Evolutionary conservation across 2,888 invertebrate genomes (phyloP).

Genomic region (Apeira syringaria): DNA sequence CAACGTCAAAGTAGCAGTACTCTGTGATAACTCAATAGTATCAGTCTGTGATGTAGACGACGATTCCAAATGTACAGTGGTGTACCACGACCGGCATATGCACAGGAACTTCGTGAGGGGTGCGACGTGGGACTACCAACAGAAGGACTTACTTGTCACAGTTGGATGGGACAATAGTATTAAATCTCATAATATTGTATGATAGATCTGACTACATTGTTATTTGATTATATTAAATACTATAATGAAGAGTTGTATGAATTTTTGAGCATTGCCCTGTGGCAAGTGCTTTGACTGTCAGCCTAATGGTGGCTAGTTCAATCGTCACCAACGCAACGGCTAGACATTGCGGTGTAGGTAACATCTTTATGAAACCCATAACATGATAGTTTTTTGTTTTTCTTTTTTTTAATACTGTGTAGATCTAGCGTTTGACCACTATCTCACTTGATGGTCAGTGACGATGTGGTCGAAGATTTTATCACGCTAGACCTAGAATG

Average conservation of each 20-base stretch:
- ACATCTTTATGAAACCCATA: too few relatives aligned
- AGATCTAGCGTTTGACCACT: too few relatives aligned
- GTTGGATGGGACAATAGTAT: constrained; percentile 84
- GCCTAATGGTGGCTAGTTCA: too few relatives aligned
- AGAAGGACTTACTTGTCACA: constrained; percentile 65
- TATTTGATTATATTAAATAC: not conserved
- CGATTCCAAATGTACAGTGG: constrained; percentile 39
- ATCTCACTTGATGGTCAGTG: too few relatives aligned
- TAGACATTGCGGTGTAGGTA: too few relatives aligned
- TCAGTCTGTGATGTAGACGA: constrained; percentile 57
- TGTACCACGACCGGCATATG: constrained; percentile 59
- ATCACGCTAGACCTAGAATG: too few relatives aligned
- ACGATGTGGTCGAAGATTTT: too few relatives aligned
- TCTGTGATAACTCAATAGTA: constrained; percentile 73
- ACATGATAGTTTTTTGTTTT: too few relatives aligned
- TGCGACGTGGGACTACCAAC: constrained; percentile 73
- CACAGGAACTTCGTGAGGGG: constrained; percentile 80
- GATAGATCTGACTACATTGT: not conserved
- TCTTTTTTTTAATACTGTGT: too few relatives aligned
- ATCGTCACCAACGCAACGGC: too few relatives aligned
- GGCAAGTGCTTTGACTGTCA: too few relatives aligned
- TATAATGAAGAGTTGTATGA: not conserved
- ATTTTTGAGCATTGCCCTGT: too few relatives aligned
- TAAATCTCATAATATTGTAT: constrained; percentile 56
- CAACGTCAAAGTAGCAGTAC: constrained; percentile 59